Percentiles rank a stretch among this genome's conserved stretches.
Evolutionary conservation across 2,797 vertebrate genomes (phyloP).

Genomic region (Amblyraja radiata): DNA sequence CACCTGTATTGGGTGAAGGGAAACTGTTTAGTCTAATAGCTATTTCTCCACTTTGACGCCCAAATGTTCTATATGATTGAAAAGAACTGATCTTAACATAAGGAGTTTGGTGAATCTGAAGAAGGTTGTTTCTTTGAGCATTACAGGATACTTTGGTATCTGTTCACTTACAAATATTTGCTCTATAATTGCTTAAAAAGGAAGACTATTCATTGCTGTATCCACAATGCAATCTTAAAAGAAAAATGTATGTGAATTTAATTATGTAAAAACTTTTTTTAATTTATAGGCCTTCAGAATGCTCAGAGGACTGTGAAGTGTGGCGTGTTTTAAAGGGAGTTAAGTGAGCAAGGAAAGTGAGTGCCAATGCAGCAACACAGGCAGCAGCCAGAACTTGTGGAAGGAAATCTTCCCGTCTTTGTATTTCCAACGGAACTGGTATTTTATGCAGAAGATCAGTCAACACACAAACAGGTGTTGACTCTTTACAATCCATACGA

Average conservation of each 20-base stretch:
- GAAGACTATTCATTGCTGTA: not conserved
- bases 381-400: conserved; percentile 95
- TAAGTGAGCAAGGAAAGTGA: conserved; percentile 61
- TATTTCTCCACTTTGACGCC: not conserved
- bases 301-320: conserved; percentile 63
- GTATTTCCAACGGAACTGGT: conserved; percentile 97
- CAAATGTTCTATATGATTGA: not conserved
- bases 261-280: conserved; percentile 34
- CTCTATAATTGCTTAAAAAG: not conserved
- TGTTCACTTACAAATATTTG: not conserved
- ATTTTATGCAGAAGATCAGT: conserved; percentile 98
- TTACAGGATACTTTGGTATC: not conserved
- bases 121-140: not conserved
- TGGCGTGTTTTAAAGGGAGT: conserved; percentile 60
- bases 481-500: conserved; percentile 99
- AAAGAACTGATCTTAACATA: not conserved
- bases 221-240: not conserved
- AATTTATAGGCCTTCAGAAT: conserved; percentile 60
- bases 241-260: not conserved
- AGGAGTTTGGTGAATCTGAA: not conserved
- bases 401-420: conserved; percentile 98
- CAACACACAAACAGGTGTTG: conserved; percentile 97
- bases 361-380: conserved; percentile 98
- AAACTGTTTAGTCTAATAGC: not conserved
- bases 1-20: not conserved